A percentile compares a stretch with the other conserved stretches of the same genome.
Evolutionary conservation across 2,888 invertebrate genomes (phyloP).

Genomic region (Cheilosia soror): DNA sequence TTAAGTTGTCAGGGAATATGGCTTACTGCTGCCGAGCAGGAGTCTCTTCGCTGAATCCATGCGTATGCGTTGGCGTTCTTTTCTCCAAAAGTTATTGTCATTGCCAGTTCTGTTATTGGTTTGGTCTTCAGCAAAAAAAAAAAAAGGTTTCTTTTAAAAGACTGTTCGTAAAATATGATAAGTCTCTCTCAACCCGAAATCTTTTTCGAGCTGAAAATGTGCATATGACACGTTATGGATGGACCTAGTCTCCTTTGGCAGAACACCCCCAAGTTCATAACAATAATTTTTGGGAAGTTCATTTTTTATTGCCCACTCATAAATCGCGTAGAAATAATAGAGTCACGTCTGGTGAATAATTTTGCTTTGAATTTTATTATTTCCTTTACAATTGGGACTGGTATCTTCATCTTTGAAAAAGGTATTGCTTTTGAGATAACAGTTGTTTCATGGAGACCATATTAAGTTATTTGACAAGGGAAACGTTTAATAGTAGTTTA

Average conservation of each 20-base stretch:
- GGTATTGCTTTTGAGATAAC: conserved; percentile 10
- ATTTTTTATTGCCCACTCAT: conserved; percentile 65
- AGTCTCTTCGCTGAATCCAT: conserved; percentile 22
- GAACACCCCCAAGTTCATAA: conserved; percentile 49
- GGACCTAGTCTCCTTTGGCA: conserved; percentile 7
- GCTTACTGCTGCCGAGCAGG: conserved; percentile 55
- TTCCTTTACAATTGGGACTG: conserved; percentile 17
- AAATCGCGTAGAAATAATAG: conserved; percentile 67
- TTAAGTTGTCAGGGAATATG: conserved; percentile 63
- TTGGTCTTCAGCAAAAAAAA: not conserved
- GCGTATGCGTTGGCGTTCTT: not conserved
- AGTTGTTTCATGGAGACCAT: conserved; percentile 2
- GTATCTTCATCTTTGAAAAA: not conserved
- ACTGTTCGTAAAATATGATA: conserved; percentile 57
- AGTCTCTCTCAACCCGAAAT: not conserved
- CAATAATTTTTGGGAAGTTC: conserved; percentile 57
- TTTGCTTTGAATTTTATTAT: conserved; percentile 73
- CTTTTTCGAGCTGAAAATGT: conserved; percentile 53
- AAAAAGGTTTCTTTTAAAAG: conserved; percentile 61
- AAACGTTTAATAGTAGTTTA: too few relatives aligned
- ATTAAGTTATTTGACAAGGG: not conserved
- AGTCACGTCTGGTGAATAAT: conserved; percentile 74
- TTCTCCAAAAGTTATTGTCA: conserved; percentile 57
- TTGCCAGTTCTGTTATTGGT: conserved; percentile 63
- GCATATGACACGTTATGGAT: conserved; percentile 66